Conservation (phyloP, 2,113 vertebrate species). For the Martes martes region DNA sequence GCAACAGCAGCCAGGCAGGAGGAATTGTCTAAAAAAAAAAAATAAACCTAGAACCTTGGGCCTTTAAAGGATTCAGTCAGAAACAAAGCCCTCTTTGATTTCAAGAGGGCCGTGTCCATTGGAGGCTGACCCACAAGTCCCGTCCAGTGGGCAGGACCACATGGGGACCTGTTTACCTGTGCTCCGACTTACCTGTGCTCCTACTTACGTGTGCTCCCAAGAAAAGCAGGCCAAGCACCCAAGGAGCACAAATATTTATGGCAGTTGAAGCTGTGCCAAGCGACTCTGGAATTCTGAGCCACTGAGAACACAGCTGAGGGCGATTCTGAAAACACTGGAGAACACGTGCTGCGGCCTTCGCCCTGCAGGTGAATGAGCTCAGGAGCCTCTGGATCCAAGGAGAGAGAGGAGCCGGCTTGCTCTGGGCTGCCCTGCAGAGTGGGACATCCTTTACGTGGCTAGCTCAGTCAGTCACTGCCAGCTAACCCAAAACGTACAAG, state of each 20-base stretch:
- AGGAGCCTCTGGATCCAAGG: neutral
- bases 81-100: neutral
- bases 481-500: neutral
- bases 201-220: neutral
- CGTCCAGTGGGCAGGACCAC: neutral
- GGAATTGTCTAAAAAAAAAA: neutral
- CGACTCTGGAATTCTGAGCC: slow-evolving; percentile 25
- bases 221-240: neutral
- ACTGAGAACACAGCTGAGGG: neutral
- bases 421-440: neutral
- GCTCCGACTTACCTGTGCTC: neutral
- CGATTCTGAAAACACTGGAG: neutral
- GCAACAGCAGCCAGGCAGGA: neutral
- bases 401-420: neutral
- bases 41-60: neutral
- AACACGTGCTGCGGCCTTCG: neutral
- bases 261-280: neutral
- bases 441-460: neutral
- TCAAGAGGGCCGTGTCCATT: neutral
- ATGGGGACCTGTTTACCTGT: neutral
- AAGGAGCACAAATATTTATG: slow-evolving; percentile 40
- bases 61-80: neutral
- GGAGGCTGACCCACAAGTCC: neutral
- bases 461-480: neutral
- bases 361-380: neutral